These are phyloP conservation scores for Bovichtus diacanthus DNA, from an alignment of 2,797 vertebrate species.

Conservation along the genomic window DNA sequence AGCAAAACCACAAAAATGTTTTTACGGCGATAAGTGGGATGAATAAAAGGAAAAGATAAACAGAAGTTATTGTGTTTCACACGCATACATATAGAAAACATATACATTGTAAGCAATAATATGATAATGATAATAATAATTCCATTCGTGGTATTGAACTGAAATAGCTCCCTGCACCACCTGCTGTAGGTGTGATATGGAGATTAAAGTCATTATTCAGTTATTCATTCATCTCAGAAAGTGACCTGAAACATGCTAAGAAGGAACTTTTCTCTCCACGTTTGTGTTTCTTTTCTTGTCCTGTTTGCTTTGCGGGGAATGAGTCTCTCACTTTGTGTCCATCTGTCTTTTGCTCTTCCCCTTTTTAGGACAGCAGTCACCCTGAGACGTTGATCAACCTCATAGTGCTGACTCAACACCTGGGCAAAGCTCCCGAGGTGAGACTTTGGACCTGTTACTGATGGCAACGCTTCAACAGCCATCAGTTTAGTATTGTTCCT, in stretches of 20 bases:
- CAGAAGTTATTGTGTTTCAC: background rate
- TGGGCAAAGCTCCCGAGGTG: constrained; percentile 95
- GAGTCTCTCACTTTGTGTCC: background rate
- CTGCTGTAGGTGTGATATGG: background rate
- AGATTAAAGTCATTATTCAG: background rate
- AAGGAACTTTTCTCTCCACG: background rate
- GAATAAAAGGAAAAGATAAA: background rate
- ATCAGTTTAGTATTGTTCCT: constrained; percentile 14
- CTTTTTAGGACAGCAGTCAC: constrained; percentile 92
- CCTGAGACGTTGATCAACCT: constrained; percentile 97
- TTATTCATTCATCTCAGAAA: background rate
- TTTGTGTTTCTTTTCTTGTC: background rate
- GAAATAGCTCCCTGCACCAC: background rate
- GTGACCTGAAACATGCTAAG: background rate
- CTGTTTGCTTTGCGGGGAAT: background rate
- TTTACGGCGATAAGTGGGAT: background rate
- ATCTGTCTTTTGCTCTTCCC: constrained; percentile 12
- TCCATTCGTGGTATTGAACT: background rate
- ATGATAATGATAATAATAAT: too few species aligned
- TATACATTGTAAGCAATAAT: background rate
- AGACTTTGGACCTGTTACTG: constrained; percentile 72
- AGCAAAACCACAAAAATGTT: background rate
- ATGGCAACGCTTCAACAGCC: background rate
- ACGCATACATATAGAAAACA: background rate
- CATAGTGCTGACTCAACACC: constrained; percentile 93